These are phyloP conservation scores for Neelides sp. DNA, from an alignment of 1,140 invertebrate genomes.

Conservation along the genomic window DNA sequence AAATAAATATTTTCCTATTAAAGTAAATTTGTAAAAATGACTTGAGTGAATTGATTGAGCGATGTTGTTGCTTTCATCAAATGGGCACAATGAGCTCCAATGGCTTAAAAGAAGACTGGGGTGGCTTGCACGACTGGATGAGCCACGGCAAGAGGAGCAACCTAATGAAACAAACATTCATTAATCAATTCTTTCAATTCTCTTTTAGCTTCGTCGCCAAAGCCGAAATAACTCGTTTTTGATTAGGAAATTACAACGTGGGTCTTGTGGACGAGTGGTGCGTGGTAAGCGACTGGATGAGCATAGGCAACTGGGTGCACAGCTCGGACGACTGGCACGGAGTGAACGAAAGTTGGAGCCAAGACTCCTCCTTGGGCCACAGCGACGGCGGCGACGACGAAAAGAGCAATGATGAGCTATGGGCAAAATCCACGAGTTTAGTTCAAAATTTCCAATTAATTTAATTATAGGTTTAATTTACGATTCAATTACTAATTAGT, in stretches of 20 bases:
- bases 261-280: slow-evolving; percentile 7
- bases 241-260: background rate
- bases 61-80: background rate
- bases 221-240: background rate
- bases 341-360: background rate
- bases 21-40: background rate
- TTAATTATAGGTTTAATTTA: too few species aligned
- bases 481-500: too few species aligned
- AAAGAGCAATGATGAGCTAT: background rate
- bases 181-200: background rate
- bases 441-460: too few species aligned
- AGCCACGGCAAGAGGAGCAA: slow-evolving; percentile 2
- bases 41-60: background rate
- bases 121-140: background rate
- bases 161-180: background rate
- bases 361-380: background rate
- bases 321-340: background rate
- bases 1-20: background rate
- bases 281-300: background rate
- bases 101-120: too few species aligned
- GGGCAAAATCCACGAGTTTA: too few species aligned
- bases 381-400: background rate
- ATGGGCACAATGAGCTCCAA: background rate
- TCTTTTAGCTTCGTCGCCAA: background rate
- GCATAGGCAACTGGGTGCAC: background rate